Base-by-base conservation (phyloP, 2,113 vertebrate species). In the Tragulus kanchil region DNA sequence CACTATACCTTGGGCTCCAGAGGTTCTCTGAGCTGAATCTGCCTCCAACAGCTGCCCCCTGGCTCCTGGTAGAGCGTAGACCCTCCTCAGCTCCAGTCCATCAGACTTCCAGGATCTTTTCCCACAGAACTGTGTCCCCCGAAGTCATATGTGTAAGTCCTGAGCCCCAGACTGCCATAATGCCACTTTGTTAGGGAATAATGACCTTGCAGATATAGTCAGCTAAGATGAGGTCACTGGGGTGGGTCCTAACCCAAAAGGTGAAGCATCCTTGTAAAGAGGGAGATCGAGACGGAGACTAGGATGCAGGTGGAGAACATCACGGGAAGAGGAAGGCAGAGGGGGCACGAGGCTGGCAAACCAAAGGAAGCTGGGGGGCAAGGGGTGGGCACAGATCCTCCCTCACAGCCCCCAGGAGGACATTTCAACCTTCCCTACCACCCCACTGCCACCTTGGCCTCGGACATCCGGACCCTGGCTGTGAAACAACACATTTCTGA, bases 281-380 rank as follows among this genome's bases (percentile, higher is more conserved):
- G 26, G 36, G 42, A 58, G 50, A 8, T 56, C 5, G 58, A 42
- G 73, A 15, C 59, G 3, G 3, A 59, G 4, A 2, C 0, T 7
- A 50, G 42, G 6, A 1, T 0, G 3, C 73, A 8, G 1, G 25
- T 17, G 14, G 4, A 69, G 52, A 50, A 21, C 0, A 0, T 23
- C 36, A 65, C 4, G 9, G 14, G 28, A 59, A 36, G 42, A 19
- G 8, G 21, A 28, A 48, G 59, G 71, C 75, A 52, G 84, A 59
- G 54, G 58, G 2, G 3, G 21, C 5, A 5, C 1, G 28, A 79
- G 14, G 61, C 16, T 0, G 0, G 77, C 52, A 56, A 31, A 54
- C 1, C 16, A 17, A 3, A 26, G 0, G 69, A 13, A 73, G 36
- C 36, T 25, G 21, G 0, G 69, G 36, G 21, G 25, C 36, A 45